These are phyloP conservation scores for Cataglyphis hispanica DNA, from an alignment of 1,140 invertebrate species.

Conservation along the genomic window DNA sequence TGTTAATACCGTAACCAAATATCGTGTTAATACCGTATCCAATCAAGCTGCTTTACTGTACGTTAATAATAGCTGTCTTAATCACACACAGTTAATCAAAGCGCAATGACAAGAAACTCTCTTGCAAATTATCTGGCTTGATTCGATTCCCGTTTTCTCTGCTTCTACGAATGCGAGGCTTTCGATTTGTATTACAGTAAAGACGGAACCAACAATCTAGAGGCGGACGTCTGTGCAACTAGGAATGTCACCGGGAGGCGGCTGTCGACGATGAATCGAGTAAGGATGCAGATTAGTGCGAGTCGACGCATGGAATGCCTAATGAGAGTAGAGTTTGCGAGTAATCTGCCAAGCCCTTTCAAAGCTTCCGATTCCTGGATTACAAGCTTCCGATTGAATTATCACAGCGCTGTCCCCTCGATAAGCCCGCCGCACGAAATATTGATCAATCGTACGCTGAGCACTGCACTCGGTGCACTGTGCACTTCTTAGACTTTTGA, in stretches of 20 bases:
- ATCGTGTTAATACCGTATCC: conserved; percentile 9
- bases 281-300: conserved; percentile 76
- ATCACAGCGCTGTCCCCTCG: conserved; percentile 56
- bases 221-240: conserved; percentile 21
- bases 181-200: conserved; percentile 37
- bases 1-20: conserved; percentile 50
- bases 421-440: conserved; percentile 15
- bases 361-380: conserved; percentile 73
- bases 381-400: conserved; percentile 81
- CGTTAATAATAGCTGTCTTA: background rate
- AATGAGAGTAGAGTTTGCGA: conserved; percentile 72
- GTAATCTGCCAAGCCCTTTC: conserved; percentile 54
- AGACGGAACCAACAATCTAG: conserved; percentile 39
- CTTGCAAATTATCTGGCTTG: conserved; percentile 10
- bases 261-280: conserved; percentile 1
- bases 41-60: conserved; percentile 31
- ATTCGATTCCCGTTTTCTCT: background rate
- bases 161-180: background rate
- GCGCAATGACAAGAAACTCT: background rate
- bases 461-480: no score
- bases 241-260: conserved; percentile 65
- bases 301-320: conserved; percentile 78
- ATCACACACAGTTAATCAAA: background rate
- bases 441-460: conserved; percentile 48
- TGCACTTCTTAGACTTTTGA: conserved; percentile 26